Evolutionary conservation across 2,113 vertebrate genomes (phyloP).

Genomic region (Nycticorax nycticorax): DNA sequence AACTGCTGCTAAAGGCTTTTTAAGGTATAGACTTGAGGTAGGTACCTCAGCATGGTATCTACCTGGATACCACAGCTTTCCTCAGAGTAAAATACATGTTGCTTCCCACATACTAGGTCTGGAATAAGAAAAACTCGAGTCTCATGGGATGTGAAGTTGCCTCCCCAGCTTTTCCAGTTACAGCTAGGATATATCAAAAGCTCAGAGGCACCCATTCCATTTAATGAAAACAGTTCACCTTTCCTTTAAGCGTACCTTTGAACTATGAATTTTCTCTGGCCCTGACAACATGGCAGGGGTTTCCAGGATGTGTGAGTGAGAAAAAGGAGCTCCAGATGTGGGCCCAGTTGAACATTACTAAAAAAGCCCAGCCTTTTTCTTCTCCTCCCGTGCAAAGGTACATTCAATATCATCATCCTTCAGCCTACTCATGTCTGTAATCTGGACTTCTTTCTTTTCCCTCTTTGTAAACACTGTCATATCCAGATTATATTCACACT

Average conservation of each 20-base stretch:
- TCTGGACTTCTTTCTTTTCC: neutral
- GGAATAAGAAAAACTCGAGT: neutral
- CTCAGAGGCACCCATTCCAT: neutral
- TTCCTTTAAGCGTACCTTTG: neutral
- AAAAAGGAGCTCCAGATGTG: neutral
- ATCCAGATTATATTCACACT: neutral
- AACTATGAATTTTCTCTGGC: neutral
- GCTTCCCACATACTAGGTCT: neutral
- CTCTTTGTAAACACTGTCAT: neutral
- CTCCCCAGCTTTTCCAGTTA: neutral
- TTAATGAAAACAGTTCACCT: neutral
- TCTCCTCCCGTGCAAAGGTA: neutral
- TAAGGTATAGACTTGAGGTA: neutral
- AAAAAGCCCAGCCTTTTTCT: neutral
- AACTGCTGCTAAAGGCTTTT: neutral
- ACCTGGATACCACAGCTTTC: neutral
- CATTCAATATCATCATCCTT: neutral
- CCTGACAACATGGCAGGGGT: neutral
- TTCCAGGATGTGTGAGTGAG: neutral
- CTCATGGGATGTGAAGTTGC: neutral
- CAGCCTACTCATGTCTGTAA: neutral
- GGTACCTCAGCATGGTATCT: neutral
- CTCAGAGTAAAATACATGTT: neutral
- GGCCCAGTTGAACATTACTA: neutral
- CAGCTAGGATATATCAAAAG: neutral